Evolutionary conservation across 2,888 invertebrate genomes (phyloP), one percentile per base, ranked within the genome.

Genomic region (Xanthorhoe designata): DNA sequence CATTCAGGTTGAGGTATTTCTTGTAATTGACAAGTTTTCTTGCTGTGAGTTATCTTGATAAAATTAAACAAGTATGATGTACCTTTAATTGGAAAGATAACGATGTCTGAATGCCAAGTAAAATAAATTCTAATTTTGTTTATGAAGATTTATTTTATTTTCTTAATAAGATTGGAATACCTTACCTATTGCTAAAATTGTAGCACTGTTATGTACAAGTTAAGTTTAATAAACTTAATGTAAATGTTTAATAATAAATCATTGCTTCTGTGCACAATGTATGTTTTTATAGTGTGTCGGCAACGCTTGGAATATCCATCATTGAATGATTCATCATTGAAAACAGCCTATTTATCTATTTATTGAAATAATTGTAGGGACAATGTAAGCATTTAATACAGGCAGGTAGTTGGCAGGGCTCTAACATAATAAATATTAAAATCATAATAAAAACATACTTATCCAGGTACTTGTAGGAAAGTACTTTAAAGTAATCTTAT

Each of bases 1-100:
- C 52, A 55, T 51, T 63, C 63, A 35, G 50, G 68, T 42, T 58
- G 35, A 51, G 56, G 53, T 63, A 51, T 68, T 68, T 49, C 56
- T 65, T 57, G 45, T 38, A 19, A 19, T 47, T 47, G 10, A 18
- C 38, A 45, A 35, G 52, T 58, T 58, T 35, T 6, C 15, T 53
- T 49, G 38, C 18, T 32, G 35, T 56, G n/a, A 35, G 49, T n/a
- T 61, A 45, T 49, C 45, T 13, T 7, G 19, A 52, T 52, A 52
- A 57, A 32, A 42, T 42, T 42, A 42, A 42, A 10, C 10, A 29
- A 38, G 51, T 42, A 42, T 38, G 42, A 15, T 47, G 5, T 6
- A 17, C n/a, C n/a, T n/a, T n/a, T n/a, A 47, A 3, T 17, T 17
- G 47, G 17, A 1, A 47, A 15, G 8, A 42, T 42, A 42, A 42